Evolutionary conservation across 1,140 invertebrate genomes (phyloP), one percentile per base, ranked within the genome.

Genomic region (Drosophila nebulosa): DNA sequence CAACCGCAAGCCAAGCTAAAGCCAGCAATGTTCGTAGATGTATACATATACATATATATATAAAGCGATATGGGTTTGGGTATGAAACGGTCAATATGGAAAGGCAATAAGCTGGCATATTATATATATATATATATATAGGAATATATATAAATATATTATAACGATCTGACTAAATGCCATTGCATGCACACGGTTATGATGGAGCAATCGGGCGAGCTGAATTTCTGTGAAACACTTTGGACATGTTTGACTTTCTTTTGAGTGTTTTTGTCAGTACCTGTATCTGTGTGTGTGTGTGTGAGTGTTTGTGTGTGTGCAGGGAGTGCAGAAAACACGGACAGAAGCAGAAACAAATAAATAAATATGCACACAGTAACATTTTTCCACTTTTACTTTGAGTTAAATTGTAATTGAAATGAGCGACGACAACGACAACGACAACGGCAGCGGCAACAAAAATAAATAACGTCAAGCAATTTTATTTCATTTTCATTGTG

Each of bases 361-460:
- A 35, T 53, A 35, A 62, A 63, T 58, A 63, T 51, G 60, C 61
- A 42, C 61, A 42, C 24, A 22, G 46, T 10, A 42, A 52, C 69
- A 70, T 83, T 78, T 83, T 67, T 67, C 52, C 60, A 71, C 79
- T 84, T 84, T 83, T 83, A 84, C 79, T 83, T 78, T 58, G 58
- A 66, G 61, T 60, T 42, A 69, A 74, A 64, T 74, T 30, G 26
- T 74, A 81, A 81, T 81, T 80, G 73, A 72, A 75, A 68, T 75
- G 32, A 79, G 50, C 53, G 51, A 66, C 72, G 32, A 50, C 57
- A 42, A 60, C 32, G 32, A 50, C 57, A 42, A 60, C 32, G 27
- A 18, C 16, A 59, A 59, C 51, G 42, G 50, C 52, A 36, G 21
- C 62, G 42, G 52, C 68, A 66, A 46, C 39, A 21, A 46, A 73